These are phyloP conservation scores for Orgyia antiqua DNA, from an alignment of 2,888 invertebrate species.

Conservation along the genomic window DNA sequence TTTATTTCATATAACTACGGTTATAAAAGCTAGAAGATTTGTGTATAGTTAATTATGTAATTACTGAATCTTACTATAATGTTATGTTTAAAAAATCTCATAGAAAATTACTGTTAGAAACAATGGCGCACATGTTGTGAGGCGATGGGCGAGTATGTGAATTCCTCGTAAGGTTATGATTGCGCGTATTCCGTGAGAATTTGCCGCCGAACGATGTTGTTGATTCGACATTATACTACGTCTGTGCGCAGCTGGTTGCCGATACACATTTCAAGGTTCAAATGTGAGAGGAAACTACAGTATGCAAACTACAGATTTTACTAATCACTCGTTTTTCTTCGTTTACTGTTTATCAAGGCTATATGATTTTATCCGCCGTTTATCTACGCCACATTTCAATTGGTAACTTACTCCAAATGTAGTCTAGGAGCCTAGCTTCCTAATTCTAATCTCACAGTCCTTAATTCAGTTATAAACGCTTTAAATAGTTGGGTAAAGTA, in stretches of 20 bases:
- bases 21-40: too few relatives aligned
- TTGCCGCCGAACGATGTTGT: slow-evolving; percentile 40
- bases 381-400: too few relatives aligned
- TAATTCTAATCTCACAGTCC: too few relatives aligned
- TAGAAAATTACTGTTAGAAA: slow-evolving; percentile 11
- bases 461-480: too few relatives aligned
- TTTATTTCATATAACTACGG: too few relatives aligned
- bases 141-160: slow-evolving; percentile 18
- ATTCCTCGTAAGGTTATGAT: slow-evolving; percentile 44
- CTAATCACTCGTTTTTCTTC: slow-evolving; percentile 8
- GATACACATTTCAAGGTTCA: slow-evolving; percentile 51
- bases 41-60: too few relatives aligned
- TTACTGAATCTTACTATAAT: too few relatives aligned
- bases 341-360: too few relatives aligned
- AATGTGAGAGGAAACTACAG: slow-evolving; percentile 53
- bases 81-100: not conserved
- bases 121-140: slow-evolving; percentile 16
- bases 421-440: too few relatives aligned
- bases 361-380: too few relatives aligned
- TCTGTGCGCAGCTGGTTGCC: slow-evolving; percentile 44
- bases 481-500: too few relatives aligned
- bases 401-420: too few relatives aligned
- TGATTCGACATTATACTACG: slow-evolving; percentile 25
- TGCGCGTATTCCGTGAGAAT: slow-evolving; percentile 57
- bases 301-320: slow-evolving; percentile 21